phyloP scores from a whole-genome alignment of 2,888 invertebrate genomes.

The Hydropsyche betteni region DNA sequence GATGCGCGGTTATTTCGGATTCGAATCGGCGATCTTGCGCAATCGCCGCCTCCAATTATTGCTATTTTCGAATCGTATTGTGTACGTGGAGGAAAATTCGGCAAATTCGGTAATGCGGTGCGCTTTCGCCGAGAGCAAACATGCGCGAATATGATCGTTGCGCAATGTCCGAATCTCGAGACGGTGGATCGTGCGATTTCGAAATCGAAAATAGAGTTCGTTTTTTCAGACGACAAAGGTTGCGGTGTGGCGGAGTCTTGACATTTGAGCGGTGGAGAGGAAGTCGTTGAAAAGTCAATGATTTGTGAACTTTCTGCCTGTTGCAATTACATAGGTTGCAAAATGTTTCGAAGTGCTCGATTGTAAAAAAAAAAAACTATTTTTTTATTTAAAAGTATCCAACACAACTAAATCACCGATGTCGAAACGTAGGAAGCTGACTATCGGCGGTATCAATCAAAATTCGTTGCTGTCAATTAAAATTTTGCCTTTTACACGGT shows the following conservation, averaged over 20 bases:
- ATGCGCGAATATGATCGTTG: too few relatives aligned
- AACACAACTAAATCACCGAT: background rate
- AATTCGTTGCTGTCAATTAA: conserved; percentile 28
- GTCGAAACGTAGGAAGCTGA: background rate
- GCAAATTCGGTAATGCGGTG: too few relatives aligned
- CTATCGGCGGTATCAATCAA: conserved; percentile 13
- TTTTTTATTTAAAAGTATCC: background rate
- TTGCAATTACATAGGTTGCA: background rate
- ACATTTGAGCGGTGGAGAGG: conserved; percentile 4
- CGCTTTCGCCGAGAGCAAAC: too few relatives aligned
- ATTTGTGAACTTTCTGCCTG: conserved; percentile 20
- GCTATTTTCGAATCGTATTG: too few relatives aligned
- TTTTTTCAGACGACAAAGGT: too few relatives aligned
- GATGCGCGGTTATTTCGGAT: too few relatives aligned
- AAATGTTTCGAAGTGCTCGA: background rate
- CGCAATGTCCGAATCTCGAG: too few relatives aligned
- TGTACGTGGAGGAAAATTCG: too few relatives aligned
- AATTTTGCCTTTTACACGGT: conserved; percentile 3
- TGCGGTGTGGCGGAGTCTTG: background rate
- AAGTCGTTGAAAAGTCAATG: conserved; percentile 11
- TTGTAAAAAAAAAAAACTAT: background rate
- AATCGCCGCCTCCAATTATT: too few relatives aligned
- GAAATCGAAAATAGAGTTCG: too few relatives aligned
- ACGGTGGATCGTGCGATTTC: too few relatives aligned
- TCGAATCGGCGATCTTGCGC: too few relatives aligned